Evolutionary conservation across 2,797 vertebrate species (phyloP).

Genomic region (Pseudotriccus pelzelni): DNA sequence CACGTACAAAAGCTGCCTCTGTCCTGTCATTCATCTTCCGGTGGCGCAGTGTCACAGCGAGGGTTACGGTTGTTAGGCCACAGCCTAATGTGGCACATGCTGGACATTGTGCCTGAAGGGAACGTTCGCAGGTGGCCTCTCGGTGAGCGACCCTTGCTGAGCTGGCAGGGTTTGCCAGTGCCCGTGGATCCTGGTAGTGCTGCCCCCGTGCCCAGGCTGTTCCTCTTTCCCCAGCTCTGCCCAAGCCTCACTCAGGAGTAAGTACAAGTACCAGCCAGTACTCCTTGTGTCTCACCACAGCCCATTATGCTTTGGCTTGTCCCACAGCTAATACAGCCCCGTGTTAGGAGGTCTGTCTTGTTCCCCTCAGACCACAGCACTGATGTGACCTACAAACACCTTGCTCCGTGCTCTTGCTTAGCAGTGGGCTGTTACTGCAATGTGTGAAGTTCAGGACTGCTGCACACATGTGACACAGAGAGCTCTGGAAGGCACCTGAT

Average conservation of each 20-base stretch:
- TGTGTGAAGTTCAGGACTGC: background rate
- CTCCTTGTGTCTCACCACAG: background rate
- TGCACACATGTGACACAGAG: background rate
- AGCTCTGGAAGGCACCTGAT: background rate
- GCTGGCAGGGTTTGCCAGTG: background rate
- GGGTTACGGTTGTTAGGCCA: fast-evolving
- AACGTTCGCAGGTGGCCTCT: background rate
- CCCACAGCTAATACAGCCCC: background rate
- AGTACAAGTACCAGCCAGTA: background rate
- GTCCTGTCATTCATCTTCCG: background rate
- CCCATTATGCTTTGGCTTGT: background rate
- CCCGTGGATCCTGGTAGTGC: background rate
- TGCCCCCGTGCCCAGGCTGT: fast-evolving
- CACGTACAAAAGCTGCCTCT: background rate
- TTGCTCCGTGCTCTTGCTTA: background rate
- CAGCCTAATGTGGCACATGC: background rate
- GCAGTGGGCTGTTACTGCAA: background rate
- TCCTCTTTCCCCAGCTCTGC: background rate
- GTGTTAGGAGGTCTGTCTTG: background rate
- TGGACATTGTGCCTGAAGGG: background rate
- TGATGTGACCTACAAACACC: background rate
- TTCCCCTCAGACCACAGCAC: background rate
- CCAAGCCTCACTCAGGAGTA: background rate
- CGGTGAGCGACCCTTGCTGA: background rate
- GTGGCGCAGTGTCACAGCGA: background rate